Evolutionary conservation across 2,888 invertebrate genomes (phyloP), one percentile per base, ranked within the genome.

Genomic region (Agrochola lota): DNA sequence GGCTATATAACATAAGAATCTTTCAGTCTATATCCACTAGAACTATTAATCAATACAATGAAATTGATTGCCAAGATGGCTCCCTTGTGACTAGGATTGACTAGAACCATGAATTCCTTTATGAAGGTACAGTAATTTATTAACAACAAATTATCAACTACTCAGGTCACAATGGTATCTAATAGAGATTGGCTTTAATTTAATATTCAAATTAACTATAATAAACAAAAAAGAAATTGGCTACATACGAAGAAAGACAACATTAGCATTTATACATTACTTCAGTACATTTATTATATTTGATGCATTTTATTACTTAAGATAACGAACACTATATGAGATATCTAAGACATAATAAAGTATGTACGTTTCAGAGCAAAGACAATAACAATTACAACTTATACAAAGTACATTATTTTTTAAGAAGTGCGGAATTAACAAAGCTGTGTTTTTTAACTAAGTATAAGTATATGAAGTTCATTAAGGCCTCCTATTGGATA

Each of bases 131-230:
- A 60, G 20, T 63, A 68, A 68, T 72, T 30, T 63, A 69, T 30
- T 78, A 81, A 64, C 74, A 76, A 85, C 75, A 74, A 85, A 81
- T 73, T 87, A 90, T 83, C 52, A 81, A 78, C 87, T 89, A 90
- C 73, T 90, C 91, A 90, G 90, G 87, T 90, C 90, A 88, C 91
- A 84, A 74, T 81, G 87, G 85, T 85, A 81, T 83, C 78, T 67
- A 71, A 77, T 77, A 72, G 40, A 64, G 64, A 62, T 67, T 70
- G 40, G 23, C 35, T 52, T 77, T 66, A 72, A 69, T 70, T 76
- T 74, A 57, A 74, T 73, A 64, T 30, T 63, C 2, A 77, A 72
- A 74, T 67, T 57, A 77, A 63, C 55, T 71, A 73, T 43, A 70
- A 26, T 69, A 59, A 49, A 57, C 30, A 43, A 66, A 26, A 66